Conservation (phyloP, 2,888 invertebrate genomes). For the Ophion slaviceki region DNA sequence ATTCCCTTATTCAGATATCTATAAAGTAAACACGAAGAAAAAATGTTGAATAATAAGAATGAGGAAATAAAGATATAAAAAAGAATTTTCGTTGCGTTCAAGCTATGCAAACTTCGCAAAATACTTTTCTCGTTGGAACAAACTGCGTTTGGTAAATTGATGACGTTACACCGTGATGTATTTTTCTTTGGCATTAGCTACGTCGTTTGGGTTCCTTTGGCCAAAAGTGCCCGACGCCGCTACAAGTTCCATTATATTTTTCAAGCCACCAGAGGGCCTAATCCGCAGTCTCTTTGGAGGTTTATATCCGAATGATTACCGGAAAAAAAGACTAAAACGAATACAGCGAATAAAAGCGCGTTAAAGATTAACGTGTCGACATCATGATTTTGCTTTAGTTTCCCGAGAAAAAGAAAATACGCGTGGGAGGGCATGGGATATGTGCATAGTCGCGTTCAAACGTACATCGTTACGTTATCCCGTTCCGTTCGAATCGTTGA, state of each 20-base stretch:
- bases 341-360: background rate
- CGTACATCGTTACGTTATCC: slow-evolving; percentile 58
- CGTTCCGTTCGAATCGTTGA: slow-evolving; percentile 52
- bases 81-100: no score
- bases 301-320: background rate
- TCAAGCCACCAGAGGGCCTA: no score
- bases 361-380: background rate
- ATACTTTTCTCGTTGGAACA: background rate
- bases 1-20: no score
- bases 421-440: slow-evolving; percentile 67
- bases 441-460: slow-evolving; percentile 72
- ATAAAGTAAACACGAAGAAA: no score
- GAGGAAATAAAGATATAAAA: no score
- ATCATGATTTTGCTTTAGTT: slow-evolving; percentile 7
- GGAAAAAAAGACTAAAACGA: background rate
- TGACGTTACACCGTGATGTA: background rate
- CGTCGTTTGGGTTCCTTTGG: background rate
- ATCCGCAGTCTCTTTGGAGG: no score
- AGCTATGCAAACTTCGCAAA: no score
- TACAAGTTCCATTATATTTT: no score
- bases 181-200: background rate
- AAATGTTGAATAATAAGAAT: no score
- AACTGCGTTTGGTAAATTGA: background rate
- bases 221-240: background rate
- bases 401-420: slow-evolving; percentile 20